Base-by-base conservation (phyloP, 2,797 vertebrate species). In the Gambusia yucatana region DNA sequence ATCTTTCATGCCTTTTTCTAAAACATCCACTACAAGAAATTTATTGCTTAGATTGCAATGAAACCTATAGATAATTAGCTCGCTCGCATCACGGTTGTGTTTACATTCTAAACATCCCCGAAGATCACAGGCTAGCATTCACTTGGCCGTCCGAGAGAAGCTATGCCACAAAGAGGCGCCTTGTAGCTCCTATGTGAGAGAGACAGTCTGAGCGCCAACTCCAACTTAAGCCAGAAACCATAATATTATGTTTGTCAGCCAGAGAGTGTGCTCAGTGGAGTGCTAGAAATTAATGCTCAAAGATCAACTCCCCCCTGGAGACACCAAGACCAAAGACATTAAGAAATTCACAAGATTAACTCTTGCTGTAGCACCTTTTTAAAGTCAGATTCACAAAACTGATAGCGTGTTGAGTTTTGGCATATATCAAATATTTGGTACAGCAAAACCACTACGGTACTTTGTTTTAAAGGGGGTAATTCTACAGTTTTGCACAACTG, bases 221-320 rank as follows among this genome's bases (percentile, higher is more conserved):
- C 77, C 50, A 76, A 69, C 84, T 76, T 77, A 7, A 80, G 89
- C 84, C 70, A 89, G 87, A 91, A 94, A 94, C 82, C 94, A 95
- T 93, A 96, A 96, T 95, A 94, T 96, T 96, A 91, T 96, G 93
- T 94, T 95, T 96, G 91, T 94, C 89, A 89, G 91, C 92, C 83
- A 81, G 84, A 88, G 91, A 92, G 92, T 85, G 90, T 79, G 87
- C 90, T 90, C 87, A 73, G 90, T 25, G 78, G 86, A 82, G 89
- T 82, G 73, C 89, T 91, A 90, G 91, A 95, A 93, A 92, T 91
- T 88, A 92, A 93, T 87, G 89, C 89, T 88, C 86, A 89, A 88
- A 92, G 90, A 89, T 90, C 76, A 75, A 81, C 90, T 93, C 86
- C 92, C 92, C 91, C 77, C 72, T 43, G 78, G 87, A 93, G 86